Conservation (phyloP, 2,113 vertebrate genomes). For the rabbit (Oryctolagus cuniculus) region mOryCun1.1 NC_091453.1:75645501-75646000, state of each 20-base stretch:
- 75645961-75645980: background rate
- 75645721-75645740: background rate
- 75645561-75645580: background rate
- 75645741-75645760: rapidly evolving
- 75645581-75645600: background rate
- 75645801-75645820: background rate
- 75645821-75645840: background rate
- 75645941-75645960: background rate
- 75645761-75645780: background rate
- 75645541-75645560: background rate
- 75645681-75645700: background rate
- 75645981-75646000: background rate
- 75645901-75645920: background rate
- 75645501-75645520: background rate
- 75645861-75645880: background rate
- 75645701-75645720: background rate
- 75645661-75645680: background rate
- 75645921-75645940: background rate
- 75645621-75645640: background rate
- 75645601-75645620: background rate
- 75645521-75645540: background rate
- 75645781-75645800: background rate
- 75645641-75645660: background rate
- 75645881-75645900: background rate
- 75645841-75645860: background rate